These are phyloP conservation scores for Drosophila pseudotakahashii DNA, from an alignment of 2,888 invertebrate genomes.

Conservation along the genomic window DNA sequence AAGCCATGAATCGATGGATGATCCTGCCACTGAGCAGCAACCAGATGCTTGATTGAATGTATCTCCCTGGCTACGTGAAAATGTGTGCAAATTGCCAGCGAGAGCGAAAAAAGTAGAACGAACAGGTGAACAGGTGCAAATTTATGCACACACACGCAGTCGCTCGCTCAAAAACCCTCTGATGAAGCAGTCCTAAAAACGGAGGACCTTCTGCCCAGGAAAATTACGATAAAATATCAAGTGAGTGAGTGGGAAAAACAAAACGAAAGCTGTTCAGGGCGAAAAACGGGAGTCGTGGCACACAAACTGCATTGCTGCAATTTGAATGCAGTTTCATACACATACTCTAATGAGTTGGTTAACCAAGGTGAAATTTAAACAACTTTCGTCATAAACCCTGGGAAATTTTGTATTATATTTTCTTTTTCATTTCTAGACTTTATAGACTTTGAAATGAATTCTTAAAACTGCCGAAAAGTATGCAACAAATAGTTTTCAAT, in stretches of 20 bases:
- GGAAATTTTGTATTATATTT: no score
- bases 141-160: conserved; percentile 42
- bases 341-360: conserved; percentile 18
- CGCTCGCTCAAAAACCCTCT: conserved; percentile 29
- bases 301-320: conserved; percentile 65
- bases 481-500: no score
- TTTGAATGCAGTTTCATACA: conserved; percentile 57
- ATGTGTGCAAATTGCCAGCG: conserved; percentile 38
- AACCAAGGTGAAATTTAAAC: background rate
- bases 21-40: conserved; percentile 57
- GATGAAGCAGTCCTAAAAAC: conserved; percentile 42
- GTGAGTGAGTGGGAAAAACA: conserved; percentile 13
- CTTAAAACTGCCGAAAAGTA: no score
- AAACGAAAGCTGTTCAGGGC: conserved; percentile 12
- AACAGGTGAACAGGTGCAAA: conserved; percentile 42
- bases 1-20: conserved; percentile 57
- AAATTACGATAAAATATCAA: conserved; percentile 38
- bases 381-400: no score
- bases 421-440: no score
- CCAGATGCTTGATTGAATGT: conserved; percentile 73
- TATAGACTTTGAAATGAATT: no score
- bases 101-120: conserved; percentile 20
- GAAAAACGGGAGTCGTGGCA: conserved; percentile 11
- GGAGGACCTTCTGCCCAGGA: conserved; percentile 22
- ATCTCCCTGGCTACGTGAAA: conserved; percentile 59